phyloP scores from a whole-genome alignment of 2,888 invertebrate species.

The Phaedon cochleariae region DNA sequence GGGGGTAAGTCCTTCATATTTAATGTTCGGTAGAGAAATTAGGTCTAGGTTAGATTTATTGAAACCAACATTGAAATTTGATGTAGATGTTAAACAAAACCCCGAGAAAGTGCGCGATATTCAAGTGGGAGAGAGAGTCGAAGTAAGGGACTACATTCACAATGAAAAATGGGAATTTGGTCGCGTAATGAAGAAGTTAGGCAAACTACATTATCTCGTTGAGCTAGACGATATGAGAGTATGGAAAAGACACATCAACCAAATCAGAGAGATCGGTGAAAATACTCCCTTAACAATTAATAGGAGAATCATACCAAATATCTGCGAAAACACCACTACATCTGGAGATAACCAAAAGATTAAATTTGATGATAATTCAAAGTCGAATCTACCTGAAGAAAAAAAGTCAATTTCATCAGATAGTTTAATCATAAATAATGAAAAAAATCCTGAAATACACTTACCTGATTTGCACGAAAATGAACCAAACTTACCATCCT shows the following conservation, averaged over 20 bases:
- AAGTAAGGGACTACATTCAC: conserved; percentile 25
- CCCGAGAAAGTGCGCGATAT: no score
- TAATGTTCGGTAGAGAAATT: not conserved
- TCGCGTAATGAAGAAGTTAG: conserved; percentile 28
- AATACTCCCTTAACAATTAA: conserved; percentile 15
- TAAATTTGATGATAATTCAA: no score
- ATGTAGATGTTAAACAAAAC: no score
- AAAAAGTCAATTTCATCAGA: no score
- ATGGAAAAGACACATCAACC: conserved; percentile 38
- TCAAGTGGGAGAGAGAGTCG: conserved; percentile 29
- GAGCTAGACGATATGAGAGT: conserved; percentile 36
- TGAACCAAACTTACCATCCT: no score
- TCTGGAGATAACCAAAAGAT: no score
- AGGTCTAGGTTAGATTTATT: not conserved
- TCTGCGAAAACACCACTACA: no score
- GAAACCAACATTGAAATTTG: no score
- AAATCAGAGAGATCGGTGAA: conserved; percentile 39
- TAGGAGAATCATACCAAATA: not conserved
- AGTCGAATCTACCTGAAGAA: not conserved
- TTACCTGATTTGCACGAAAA: no score
- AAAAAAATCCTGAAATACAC: no score
- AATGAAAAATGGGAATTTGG: conserved; percentile 40
- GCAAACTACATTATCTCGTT: conserved; percentile 38
- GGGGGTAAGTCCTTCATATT: no score
- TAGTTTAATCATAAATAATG: no score